Conservation (phyloP, 64 coral and sea anemone genomes). For the Pachyseris speciosa region DNA sequence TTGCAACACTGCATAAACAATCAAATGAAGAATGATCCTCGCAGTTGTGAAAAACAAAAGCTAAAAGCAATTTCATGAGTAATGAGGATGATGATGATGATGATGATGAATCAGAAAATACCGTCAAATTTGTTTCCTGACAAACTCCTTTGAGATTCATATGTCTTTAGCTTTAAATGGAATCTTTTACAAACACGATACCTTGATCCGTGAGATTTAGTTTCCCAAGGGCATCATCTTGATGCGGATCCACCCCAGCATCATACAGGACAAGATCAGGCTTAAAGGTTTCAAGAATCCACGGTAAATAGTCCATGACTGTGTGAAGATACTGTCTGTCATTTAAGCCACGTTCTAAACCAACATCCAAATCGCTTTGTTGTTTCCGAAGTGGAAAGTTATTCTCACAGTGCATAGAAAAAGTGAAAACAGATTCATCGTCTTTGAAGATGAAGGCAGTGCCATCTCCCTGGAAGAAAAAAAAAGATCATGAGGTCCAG, state of each 20-base stretch:
- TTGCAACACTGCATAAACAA: too few relatives aligned
- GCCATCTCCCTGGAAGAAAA: conserved; percentile 60
- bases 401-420: conserved; percentile 73
- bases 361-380: conserved; percentile 63
- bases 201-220: conserved; percentile 74
- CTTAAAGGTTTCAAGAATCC: conserved; percentile 44
- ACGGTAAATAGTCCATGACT: conserved; percentile 47
- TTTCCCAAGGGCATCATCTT: conserved; percentile 62
- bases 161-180: too few relatives aligned
- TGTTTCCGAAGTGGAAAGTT: conserved; percentile 73
- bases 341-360: conserved; percentile 51
- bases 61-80: too few relatives aligned
- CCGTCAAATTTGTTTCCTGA: too few relatives aligned
- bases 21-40: too few relatives aligned
- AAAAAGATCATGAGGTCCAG: background rate
- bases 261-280: conserved; percentile 73
- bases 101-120: too few relatives aligned
- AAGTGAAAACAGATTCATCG: conserved; percentile 53
- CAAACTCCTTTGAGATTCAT: too few relatives aligned
- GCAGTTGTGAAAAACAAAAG: too few relatives aligned
- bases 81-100: too few relatives aligned
- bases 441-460: conserved; percentile 68
- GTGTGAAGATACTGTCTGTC: conserved; percentile 52
- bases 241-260: conserved; percentile 71
- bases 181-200: too few relatives aligned